phyloP scores from a whole-genome alignment of 2,113 vertebrate genomes.

The Hippotragus niger region DNA sequence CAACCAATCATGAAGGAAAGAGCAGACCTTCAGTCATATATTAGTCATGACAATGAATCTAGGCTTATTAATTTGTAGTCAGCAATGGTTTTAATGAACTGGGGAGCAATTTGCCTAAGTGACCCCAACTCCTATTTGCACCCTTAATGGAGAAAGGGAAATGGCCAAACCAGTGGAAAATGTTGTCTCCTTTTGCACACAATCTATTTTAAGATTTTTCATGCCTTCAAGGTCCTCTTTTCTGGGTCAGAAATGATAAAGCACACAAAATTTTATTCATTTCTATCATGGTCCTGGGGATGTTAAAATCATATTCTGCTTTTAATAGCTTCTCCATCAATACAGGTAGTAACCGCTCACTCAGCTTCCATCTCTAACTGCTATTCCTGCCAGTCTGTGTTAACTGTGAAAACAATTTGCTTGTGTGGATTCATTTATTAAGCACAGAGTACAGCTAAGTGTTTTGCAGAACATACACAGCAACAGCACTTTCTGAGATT shows the following conservation, averaged over 20 bases:
- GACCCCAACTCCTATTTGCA: conserved; percentile 13
- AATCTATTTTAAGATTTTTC: conserved; percentile 60
- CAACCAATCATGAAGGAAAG: neutral
- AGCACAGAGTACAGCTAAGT: conserved; percentile 7
- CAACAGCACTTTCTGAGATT: neutral
- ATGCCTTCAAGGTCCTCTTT: conserved; percentile 56
- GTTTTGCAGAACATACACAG: neutral
- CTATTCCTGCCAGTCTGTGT: neutral
- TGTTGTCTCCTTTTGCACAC: conserved; percentile 27
- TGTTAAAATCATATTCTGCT: conserved; percentile 58
- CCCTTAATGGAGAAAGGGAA: conserved; percentile 17
- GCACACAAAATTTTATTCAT: conserved; percentile 59
- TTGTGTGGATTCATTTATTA: conserved; percentile 37
- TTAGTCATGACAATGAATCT: conserved; percentile 2
- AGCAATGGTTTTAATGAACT: neutral
- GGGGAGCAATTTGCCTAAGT: conserved; percentile 21
- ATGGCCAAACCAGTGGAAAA: conserved; percentile 28
- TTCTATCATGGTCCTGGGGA: conserved; percentile 50
- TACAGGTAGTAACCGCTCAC: conserved; percentile 48
- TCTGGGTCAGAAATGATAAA: conserved; percentile 68
- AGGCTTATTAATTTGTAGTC: conserved; percentile 3
- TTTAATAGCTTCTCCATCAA: conserved; percentile 56
- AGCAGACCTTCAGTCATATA: neutral
- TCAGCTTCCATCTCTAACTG: conserved; percentile 20
- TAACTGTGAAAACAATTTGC: conserved; percentile 9